Conservation (phyloP, 2,888 invertebrate species). For the Eupeodes latifasciatus region DNA sequence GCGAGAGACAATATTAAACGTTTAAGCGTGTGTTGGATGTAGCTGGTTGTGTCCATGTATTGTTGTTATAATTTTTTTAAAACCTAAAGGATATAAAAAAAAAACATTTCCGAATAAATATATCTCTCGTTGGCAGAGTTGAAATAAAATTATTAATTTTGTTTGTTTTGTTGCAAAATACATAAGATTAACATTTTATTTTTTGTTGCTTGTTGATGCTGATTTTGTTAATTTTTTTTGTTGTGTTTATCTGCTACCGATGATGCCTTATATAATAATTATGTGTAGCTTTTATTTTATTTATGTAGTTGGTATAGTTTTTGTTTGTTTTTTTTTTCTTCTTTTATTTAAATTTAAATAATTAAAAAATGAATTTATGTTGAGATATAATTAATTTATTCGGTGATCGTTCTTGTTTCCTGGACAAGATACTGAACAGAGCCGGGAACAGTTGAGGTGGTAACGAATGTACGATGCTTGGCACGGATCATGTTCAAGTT, state of each 20-base stretch:
- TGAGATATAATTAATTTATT: constrained; percentile 80
- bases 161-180: constrained; percentile 68
- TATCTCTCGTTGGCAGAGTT: constrained; percentile 54
- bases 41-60: constrained; percentile 52
- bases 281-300: constrained; percentile 58
- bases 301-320: constrained; percentile 52
- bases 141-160: constrained; percentile 46
- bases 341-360: constrained; percentile 75
- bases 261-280: constrained; percentile 57
- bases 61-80: background rate
- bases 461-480: constrained; percentile 99
- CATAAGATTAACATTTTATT: constrained; percentile 75
- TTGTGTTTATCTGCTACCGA: constrained; percentile 50
- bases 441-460: constrained; percentile 96
- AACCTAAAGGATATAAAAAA: constrained; percentile 22
- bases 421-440: constrained; percentile 96
- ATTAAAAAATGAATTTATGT: constrained; percentile 74
- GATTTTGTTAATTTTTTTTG: constrained; percentile 8
- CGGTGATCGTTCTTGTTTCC: constrained; percentile 88
- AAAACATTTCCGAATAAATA: constrained; percentile 36
- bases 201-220: constrained; percentile 69
- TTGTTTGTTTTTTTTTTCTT: constrained; percentile 41
- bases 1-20: constrained; percentile 36
- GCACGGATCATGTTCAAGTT: constrained; percentile 97
- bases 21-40: constrained; percentile 55